Conservation (phyloP, 2,113 vertebrate genomes). For the Pungitius pungitius region DNA sequence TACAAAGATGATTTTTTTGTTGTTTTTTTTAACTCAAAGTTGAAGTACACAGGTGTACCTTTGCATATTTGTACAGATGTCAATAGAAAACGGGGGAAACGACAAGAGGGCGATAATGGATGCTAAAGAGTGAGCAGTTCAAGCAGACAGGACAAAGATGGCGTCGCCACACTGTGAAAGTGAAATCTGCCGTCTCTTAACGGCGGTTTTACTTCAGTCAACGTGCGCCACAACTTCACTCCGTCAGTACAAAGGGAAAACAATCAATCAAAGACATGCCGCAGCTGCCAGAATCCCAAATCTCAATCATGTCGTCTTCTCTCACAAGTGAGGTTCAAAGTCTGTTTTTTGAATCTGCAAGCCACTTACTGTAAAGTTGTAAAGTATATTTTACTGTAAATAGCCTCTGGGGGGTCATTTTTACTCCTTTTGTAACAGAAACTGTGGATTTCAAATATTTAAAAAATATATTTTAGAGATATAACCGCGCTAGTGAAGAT, state of each 20-base stretch:
- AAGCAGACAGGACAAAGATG: slow-evolving; percentile 58
- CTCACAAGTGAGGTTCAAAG: slow-evolving; percentile 53
- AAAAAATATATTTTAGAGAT: slow-evolving; percentile 66
- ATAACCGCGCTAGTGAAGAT: slow-evolving; percentile 58
- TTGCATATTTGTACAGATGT: slow-evolving; percentile 70
- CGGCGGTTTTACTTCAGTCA: slow-evolving; percentile 43
- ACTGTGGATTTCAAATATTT: slow-evolving; percentile 71
- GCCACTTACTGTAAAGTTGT: slow-evolving; percentile 80
- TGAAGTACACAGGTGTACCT: slow-evolving; percentile 65
- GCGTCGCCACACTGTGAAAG: slow-evolving; percentile 60
- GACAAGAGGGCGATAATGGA: slow-evolving; percentile 46
- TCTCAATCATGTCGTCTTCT: slow-evolving; percentile 48
- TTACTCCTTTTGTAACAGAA: slow-evolving; percentile 78
- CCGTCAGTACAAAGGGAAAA: slow-evolving; percentile 12
- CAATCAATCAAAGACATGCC: slow-evolving; percentile 39
- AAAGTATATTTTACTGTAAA: slow-evolving; percentile 84
- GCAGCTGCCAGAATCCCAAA: slow-evolving; percentile 46
- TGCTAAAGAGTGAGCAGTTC: slow-evolving; percentile 48
- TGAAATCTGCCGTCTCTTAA: slow-evolving; percentile 30
- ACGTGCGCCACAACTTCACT: slow-evolving; percentile 34
- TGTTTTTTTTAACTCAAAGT: slow-evolving; percentile 51
- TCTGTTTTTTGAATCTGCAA: slow-evolving; percentile 60
- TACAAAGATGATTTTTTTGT: slow-evolving; percentile 54
- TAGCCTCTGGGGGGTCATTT: slow-evolving; percentile 76
- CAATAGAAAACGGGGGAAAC: slow-evolving; percentile 36